These are phyloP conservation scores for human (Homo sapiens) DNA, from an alignment of 2,113 vertebrate genomes.

Conservation along the genomic window GRCh38 chr7:133504501-133505000, in stretches of 20 bases:
- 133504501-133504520: background rate
- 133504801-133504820: background rate
- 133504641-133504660: background rate
- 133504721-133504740: background rate
- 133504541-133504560: background rate
- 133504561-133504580: background rate
- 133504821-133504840: background rate
- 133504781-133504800: background rate
- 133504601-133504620: background rate
- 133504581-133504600: background rate
- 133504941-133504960: background rate
- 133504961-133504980: background rate
- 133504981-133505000: background rate
- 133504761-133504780: background rate
- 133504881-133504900: background rate
- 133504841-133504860: background rate
- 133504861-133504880: background rate
- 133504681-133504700: background rate
- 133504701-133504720: background rate
- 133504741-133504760: constrained; percentile 3
- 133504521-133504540: background rate
- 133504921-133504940: background rate
- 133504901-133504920: constrained; percentile 10
- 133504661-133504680: background rate
- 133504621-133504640: background rate